Percentiles rank a stretch among this genome's conserved stretches.
These are phyloP conservation scores for Platypus cylindrus DNA, from an alignment of 2,888 invertebrate species.

Conservation along the genomic window DNA sequence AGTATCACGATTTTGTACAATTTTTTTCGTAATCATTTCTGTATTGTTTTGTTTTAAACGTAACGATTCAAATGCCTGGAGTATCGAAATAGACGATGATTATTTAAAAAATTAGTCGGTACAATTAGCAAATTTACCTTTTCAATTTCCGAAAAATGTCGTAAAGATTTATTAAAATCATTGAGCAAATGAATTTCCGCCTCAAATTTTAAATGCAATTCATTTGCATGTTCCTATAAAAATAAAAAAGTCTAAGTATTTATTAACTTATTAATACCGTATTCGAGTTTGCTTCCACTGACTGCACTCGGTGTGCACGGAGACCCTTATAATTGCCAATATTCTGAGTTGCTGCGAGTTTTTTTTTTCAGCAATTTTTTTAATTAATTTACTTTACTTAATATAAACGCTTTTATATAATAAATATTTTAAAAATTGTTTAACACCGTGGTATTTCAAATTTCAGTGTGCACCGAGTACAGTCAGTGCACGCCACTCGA, in stretches of 20 bases:
- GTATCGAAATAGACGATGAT: constrained; percentile 6
- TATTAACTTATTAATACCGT: too few relatives aligned
- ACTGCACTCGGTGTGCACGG: too few relatives aligned
- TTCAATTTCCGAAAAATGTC: constrained; percentile 44
- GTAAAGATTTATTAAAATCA: constrained; percentile 45
- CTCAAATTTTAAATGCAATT: constrained; percentile 46
- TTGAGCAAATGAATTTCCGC: constrained; percentile 48
- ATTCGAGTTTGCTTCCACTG: too few relatives aligned
- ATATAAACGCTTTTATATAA: not conserved
- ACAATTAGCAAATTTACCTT: constrained; percentile 27
- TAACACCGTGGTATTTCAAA: too few relatives aligned
- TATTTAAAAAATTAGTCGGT: not conserved
- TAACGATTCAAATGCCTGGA: constrained; percentile 22
- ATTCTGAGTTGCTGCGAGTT: too few relatives aligned
- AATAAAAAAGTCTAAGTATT: constrained; percentile 5
- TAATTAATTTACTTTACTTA: not conserved
- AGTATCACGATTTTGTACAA: constrained; percentile 24
- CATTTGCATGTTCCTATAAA: constrained; percentile 31
- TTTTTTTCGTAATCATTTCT: constrained; percentile 11
- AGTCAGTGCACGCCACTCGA: too few relatives aligned
- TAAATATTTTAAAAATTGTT: too few relatives aligned
- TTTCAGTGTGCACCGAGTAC: too few relatives aligned
- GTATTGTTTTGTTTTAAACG: constrained; percentile 19
- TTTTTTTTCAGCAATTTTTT: constrained; percentile 6
- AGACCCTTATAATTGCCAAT: too few relatives aligned